Conservation (phyloP, 2,888 invertebrate genomes). For the Mythimna vitellina region DNA sequence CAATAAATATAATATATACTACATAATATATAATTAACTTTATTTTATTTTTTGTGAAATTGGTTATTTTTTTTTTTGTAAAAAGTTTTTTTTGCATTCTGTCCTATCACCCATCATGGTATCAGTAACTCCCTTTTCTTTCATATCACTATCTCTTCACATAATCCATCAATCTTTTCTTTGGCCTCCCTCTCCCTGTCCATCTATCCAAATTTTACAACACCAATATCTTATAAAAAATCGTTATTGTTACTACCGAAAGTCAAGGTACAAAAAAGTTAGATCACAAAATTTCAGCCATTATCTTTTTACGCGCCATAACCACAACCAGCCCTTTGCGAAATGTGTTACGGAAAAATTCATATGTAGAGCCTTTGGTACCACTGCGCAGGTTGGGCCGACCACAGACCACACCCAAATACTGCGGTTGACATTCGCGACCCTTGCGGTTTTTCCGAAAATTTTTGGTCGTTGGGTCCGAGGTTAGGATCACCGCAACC, state of each 20-base stretch:
- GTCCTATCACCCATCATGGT: no score
- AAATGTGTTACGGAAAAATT: constrained; percentile 61
- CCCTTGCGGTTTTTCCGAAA: constrained; percentile 51
- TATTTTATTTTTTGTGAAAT: no score
- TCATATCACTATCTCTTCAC: no score
- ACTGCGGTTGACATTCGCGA: constrained; percentile 48
- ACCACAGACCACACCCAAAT: constrained; percentile 53
- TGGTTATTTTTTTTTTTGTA: no score
- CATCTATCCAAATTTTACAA: not conserved
- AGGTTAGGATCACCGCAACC: constrained; percentile 29
- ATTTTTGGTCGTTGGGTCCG: constrained; percentile 26
- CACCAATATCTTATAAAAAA: constrained; percentile 2
- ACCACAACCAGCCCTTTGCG: constrained; percentile 27
- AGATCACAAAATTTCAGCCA: constrained; percentile 8
- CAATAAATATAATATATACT: no score
- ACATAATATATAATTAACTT: no score
- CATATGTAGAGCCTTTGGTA: constrained; percentile 50
- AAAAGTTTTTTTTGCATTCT: no score
- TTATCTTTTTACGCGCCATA: constrained; percentile 29
- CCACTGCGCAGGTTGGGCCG: constrained; percentile 17
- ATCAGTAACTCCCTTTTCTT: no score
- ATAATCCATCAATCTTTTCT: no score
- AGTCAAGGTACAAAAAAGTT: constrained; percentile 10
- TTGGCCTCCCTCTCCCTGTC: no score
- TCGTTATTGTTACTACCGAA: not conserved